Evolutionary conservation across 1,140 invertebrate species (phyloP).

Genomic region (Lordiphosa collinella): DNA sequence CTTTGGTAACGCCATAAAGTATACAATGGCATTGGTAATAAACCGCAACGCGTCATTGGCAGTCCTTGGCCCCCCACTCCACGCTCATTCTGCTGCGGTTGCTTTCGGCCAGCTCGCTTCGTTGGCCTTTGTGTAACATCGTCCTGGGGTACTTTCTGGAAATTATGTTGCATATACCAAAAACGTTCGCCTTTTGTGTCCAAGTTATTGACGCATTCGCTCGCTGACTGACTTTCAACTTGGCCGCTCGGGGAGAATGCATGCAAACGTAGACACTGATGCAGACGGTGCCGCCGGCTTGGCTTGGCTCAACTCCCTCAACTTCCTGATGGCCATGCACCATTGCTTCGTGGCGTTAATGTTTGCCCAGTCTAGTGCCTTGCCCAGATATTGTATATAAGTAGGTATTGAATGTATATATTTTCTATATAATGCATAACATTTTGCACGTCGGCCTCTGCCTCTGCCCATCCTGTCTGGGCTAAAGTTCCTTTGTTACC

Average conservation of each 20-base stretch:
- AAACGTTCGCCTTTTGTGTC: conserved; percentile 32
- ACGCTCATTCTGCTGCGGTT: conserved; percentile 9
- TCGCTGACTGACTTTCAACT: conserved; percentile 40
- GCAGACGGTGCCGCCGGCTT: conserved; percentile 24
- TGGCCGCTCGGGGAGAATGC: conserved; percentile 19
- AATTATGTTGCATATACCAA: conserved; percentile 47
- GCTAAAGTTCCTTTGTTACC: conserved; percentile 31
- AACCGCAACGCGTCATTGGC: conserved; percentile 64
- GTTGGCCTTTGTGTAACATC: conserved; percentile 31
- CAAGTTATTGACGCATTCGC: conserved; percentile 46
- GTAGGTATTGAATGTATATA: conserved; percentile 8
- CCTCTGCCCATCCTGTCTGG: not conserved
- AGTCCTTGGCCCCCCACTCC: not conserved
- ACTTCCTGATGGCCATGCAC: conserved; percentile 48
- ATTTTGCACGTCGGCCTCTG: conserved; percentile 19
- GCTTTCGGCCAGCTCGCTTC: conserved; percentile 15
- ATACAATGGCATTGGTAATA: conserved; percentile 65
- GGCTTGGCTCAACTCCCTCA: conserved; percentile 18
- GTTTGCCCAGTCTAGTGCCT: conserved; percentile 30
- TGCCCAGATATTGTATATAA: not conserved
- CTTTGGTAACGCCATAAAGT: conserved; percentile 59
- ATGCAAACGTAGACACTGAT: conserved; percentile 21
- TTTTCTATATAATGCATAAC: conserved; percentile 53
- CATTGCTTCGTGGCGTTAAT: conserved; percentile 40
- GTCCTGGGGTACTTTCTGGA: conserved; percentile 18